A percentile compares a stretch with the other conserved stretches of the same genome.
Conservation (phyloP, 2,888 invertebrate species). For the Acanthosoma haemorrhoidale region DNA sequence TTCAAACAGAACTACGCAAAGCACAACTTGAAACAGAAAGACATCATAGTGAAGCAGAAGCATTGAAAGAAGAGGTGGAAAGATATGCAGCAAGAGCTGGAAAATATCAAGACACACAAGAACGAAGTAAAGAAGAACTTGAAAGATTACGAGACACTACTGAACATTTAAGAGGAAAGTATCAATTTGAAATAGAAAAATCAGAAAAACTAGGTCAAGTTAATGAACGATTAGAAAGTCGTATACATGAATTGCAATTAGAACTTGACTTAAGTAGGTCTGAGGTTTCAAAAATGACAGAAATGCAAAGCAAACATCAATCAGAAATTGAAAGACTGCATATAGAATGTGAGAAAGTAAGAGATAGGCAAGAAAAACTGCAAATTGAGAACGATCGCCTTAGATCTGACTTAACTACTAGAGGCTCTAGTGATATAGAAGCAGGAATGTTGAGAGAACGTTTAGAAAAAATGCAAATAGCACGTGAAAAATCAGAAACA, state of each 20-base stretch:
- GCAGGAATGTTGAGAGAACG: slow-evolving; percentile 79
- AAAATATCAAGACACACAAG: slow-evolving; percentile 47
- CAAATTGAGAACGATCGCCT: slow-evolving; percentile 72
- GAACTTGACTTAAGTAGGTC: slow-evolving; percentile 74
- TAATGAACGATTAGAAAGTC: slow-evolving; percentile 68
- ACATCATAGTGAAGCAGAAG: slow-evolving; percentile 64
- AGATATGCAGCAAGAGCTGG: slow-evolving; percentile 60
- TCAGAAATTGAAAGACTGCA: slow-evolving; percentile 75
- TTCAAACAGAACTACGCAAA: slow-evolving; percentile 73
- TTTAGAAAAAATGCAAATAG: slow-evolving; percentile 75
- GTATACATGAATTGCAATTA: slow-evolving; percentile 70
- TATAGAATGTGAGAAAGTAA: slow-evolving; percentile 82
- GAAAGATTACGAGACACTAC: slow-evolving; percentile 53
- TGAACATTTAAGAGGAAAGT: slow-evolving; percentile 73
- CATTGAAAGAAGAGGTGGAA: slow-evolving; percentile 72
- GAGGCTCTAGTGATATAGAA: slow-evolving; percentile 47
- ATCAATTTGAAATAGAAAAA: slow-evolving; percentile 68
- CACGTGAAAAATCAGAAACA: slow-evolving; percentile 78
- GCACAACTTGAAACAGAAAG: slow-evolving; percentile 72
- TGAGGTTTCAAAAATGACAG: slow-evolving; percentile 68
- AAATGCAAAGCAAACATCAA: slow-evolving; percentile 72
- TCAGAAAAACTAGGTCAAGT: slow-evolving; percentile 70
- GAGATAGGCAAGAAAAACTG: slow-evolving; percentile 81
- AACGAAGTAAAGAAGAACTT: slow-evolving; percentile 62
- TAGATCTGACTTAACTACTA: slow-evolving; percentile 54